Evolutionary conservation across 2,888 invertebrate genomes (phyloP).

Genomic region (Itoplectis maculator): DNA sequence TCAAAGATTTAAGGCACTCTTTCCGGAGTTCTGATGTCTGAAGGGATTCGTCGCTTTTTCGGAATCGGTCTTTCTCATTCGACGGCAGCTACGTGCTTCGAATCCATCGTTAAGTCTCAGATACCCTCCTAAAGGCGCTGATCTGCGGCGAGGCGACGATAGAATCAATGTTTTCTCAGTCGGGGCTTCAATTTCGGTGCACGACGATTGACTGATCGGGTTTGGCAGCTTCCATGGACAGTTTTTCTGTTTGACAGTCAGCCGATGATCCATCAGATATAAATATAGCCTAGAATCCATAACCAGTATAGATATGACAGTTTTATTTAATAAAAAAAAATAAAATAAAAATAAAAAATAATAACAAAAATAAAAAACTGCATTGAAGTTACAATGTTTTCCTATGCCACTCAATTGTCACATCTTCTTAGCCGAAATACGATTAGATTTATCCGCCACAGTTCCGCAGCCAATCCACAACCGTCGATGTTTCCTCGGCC

Average conservation of each 20-base stretch:
- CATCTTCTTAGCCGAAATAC: no score
- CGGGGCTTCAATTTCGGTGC: not conserved
- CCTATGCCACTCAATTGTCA: no score
- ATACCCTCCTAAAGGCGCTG: not conserved
- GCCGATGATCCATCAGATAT: not conserved
- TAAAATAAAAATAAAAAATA: constrained; percentile 19
- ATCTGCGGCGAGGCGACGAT: not conserved
- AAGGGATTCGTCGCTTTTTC: not conserved
- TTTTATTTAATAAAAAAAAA: constrained; percentile 8
- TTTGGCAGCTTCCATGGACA: not conserved
- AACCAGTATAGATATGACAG: no score
- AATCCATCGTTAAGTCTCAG: constrained; percentile 48
- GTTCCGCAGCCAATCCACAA: not conserved
- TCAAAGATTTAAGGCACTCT: not conserved
- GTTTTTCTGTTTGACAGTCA: not conserved
- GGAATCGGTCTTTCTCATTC: constrained; percentile 16
- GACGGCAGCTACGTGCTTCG: constrained; percentile 13
- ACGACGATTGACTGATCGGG: not conserved
- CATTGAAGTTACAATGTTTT: no score
- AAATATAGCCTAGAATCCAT: no score
- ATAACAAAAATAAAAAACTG: no score
- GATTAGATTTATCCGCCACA: not conserved
- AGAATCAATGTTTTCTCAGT: not conserved
- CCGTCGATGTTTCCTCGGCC: not conserved
- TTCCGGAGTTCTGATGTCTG: not conserved